Evolutionary conservation across 1,140 invertebrate species (phyloP).

Genomic region (Cotesia glomerata): DNA sequence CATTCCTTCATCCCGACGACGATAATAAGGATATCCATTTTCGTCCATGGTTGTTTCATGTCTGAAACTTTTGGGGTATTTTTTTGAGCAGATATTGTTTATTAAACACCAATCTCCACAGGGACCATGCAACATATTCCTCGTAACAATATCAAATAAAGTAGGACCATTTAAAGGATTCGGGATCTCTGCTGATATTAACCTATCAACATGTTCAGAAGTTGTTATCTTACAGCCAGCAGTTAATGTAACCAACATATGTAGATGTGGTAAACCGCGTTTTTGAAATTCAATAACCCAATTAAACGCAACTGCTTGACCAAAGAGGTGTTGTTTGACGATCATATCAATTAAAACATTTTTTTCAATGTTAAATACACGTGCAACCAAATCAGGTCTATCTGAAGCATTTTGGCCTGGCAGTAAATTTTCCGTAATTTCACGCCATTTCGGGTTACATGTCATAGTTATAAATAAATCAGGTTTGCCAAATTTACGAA

Average conservation of each 20-base stretch:
- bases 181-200: constrained; percentile 33
- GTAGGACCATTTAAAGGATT: constrained; percentile 8
- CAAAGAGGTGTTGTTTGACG: constrained; percentile 7
- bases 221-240: constrained; percentile 19
- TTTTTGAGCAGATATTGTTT: constrained; percentile 37
- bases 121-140: constrained; percentile 44
- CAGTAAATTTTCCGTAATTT: too few species aligned
- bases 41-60: constrained; percentile 15
- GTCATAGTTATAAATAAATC: constrained; percentile 26
- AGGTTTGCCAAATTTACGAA: constrained; percentile 59
- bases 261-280: constrained; percentile 19
- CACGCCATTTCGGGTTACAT: too few species aligned
- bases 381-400: constrained; percentile 43
- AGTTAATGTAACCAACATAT: constrained; percentile 33
- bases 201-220: constrained; percentile 22
- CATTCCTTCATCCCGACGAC: constrained; percentile 1
- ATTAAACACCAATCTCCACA: constrained; percentile 42
- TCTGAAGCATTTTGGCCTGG: constrained; percentile 14
- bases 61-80: constrained; percentile 37
- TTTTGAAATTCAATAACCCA: constrained; percentile 14
- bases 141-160: constrained; percentile 15
- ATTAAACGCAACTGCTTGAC: neutral
- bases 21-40: constrained; percentile 12
- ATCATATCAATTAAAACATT: constrained; percentile 20
- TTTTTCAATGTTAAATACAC: constrained; percentile 28